Evolutionary conservation across 2,113 vertebrate genomes (phyloP), one percentile per base, ranked within the genome.

Genomic region (Symphodus melops): DNA sequence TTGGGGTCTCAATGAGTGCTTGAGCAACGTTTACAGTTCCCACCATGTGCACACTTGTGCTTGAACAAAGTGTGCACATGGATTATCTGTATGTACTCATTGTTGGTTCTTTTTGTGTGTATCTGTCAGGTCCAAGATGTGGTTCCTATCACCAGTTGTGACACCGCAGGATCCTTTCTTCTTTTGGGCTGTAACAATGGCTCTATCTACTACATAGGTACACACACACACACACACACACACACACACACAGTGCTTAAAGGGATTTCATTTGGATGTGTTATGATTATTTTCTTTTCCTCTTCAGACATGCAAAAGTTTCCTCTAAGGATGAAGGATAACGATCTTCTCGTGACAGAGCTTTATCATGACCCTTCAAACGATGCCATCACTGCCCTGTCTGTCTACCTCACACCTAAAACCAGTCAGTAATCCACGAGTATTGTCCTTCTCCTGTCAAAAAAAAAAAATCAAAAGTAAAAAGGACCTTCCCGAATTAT

Each of bases 191-290:
- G 98, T 83, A 99, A 96, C 90, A 99, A 99, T 3, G 98, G 98
- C 39, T 99, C 98, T 1, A 96, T 99, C 88, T 99, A 99, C 85
- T 99, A 99, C 67, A 99, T 99, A 83, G 98, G 97, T 99, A 33
- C 28, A 33, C 28, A 33, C 28, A 33, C 28, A 33, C 28, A 33
- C 28, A 33, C 28, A 33, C 28, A 33, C 28, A 33, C 28, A 33
- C 28, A 33, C 28, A 33, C 28, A 33, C 4, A 33, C 28, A 33
- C 28, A 33, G 28, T 33, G 6, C 4, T 21, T 5, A 19, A 41
- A 3, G 8, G 39, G 39, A 41, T 41, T 41, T 41, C 19, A 23
- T 41, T 41, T 20, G 17, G 12, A 28, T 59, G 44, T 20, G 2
- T 46, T 10, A 25, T 69, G 23, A 52, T 52, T 25, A 65, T 33